Conservation (phyloP, 2,797 vertebrate genomes). For the Lepidocolaptes lacrymiger region DNA sequence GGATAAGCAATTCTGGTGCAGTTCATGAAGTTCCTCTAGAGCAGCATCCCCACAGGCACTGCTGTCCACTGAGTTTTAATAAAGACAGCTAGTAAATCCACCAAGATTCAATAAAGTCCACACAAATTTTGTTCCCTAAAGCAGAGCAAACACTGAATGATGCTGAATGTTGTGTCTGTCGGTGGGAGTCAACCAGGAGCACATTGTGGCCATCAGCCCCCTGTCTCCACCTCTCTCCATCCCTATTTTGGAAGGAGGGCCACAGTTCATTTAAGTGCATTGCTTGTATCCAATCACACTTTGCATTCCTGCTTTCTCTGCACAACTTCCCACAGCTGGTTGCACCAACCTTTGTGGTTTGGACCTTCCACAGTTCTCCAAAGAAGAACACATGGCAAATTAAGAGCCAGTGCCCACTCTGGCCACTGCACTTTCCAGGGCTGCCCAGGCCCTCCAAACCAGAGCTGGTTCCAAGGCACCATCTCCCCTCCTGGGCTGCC, state of each 20-base stretch:
- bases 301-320: background rate
- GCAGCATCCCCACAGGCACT: rapidly evolving
- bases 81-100: background rate
- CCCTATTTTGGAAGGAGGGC: background rate
- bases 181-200: background rate
- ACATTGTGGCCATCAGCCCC: rapidly evolving
- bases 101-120: background rate
- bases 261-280: background rate
- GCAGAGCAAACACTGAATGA: rapidly evolving
- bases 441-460: background rate
- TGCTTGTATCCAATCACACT: rapidly evolving
- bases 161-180: rapidly evolving
- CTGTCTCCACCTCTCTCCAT: no score
- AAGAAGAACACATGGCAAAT: background rate
- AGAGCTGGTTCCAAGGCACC: background rate
- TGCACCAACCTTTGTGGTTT: background rate
- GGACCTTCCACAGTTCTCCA: background rate
- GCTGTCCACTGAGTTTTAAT: background rate
- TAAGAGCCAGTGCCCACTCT: background rate
- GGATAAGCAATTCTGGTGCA: background rate
- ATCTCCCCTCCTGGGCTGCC: background rate
- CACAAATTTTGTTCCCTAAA: background rate
- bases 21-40: background rate
- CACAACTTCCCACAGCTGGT: rapidly evolving
- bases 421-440: rapidly evolving